A percentile compares a stretch with the other conserved stretches of the same genome.
Conservation (phyloP, 2,797 vertebrate species). For the Anas bernieri region DNA sequence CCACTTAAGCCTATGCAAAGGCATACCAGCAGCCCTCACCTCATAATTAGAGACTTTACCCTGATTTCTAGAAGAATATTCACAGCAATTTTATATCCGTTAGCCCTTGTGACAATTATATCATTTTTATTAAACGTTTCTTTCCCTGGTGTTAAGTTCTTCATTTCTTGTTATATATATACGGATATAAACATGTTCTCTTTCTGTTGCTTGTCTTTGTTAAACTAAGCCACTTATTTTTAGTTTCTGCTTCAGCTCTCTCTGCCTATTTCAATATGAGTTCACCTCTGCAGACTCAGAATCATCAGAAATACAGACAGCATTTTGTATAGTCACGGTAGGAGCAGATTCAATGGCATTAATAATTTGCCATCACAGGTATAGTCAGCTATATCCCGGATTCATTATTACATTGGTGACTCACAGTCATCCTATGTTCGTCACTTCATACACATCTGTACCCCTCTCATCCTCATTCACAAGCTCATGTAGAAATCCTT, state of each 20-base stretch:
- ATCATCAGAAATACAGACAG: neutral
- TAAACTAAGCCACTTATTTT: neutral
- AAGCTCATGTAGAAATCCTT: neutral
- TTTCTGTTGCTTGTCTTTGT: neutral
- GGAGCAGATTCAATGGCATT: neutral
- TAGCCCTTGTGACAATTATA: neutral
- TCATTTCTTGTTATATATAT: neutral
- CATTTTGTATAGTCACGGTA: neutral
- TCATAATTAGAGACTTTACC: neutral
- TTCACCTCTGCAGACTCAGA: neutral
- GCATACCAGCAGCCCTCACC: neutral
- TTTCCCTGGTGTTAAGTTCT: neutral
- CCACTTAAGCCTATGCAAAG: neutral
- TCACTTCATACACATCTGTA: neutral
- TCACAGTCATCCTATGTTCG: neutral
- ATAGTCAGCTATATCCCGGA: neutral
- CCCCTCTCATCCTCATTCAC: neutral
- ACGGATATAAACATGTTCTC: neutral
- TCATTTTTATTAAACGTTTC: neutral
- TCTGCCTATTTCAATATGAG: neutral
- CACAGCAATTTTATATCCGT: neutral
- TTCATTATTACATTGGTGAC: neutral
- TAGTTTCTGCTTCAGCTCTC: neutral
- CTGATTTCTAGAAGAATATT: neutral
- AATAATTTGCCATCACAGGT: slow-evolving; percentile 18